Evolutionary conservation across 2,888 invertebrate genomes (phyloP).

Genomic region (Drosophila picticornis): DNA sequence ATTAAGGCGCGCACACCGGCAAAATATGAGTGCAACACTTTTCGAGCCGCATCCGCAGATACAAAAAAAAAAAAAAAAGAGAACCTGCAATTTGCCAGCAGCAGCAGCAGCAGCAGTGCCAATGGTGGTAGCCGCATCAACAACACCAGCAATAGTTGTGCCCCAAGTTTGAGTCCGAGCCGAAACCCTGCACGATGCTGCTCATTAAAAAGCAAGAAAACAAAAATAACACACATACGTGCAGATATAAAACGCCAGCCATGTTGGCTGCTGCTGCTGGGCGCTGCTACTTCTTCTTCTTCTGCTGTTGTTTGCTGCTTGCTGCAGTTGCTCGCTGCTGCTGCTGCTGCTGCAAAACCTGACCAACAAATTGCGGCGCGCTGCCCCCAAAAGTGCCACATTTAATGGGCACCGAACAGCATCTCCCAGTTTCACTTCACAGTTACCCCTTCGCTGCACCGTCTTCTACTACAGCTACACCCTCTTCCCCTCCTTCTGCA

Average conservation of each 20-base stretch:
- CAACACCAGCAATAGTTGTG: conserved; percentile 23
- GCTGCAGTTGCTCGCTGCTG: conserved; percentile 4
- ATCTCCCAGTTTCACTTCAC: conserved; percentile 46
- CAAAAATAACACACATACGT: conserved; percentile 38
- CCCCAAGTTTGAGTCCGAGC: conserved; percentile 24
- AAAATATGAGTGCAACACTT: conserved; percentile 79
- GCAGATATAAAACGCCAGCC: conserved; percentile 46
- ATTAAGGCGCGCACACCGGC: conserved; percentile 77
- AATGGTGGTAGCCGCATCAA: conserved; percentile 2
- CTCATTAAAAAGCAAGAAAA: conserved; percentile 71
- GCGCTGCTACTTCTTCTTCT: conserved; percentile 9
- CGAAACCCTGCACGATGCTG: conserved; percentile 66
- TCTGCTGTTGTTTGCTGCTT: conserved; percentile 13
- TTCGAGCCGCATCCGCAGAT: conserved; percentile 31
- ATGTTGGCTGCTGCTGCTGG: conserved; percentile 32
- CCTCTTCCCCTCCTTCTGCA: background rate
- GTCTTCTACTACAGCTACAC: background rate
- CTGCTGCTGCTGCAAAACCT: conserved; percentile 57
- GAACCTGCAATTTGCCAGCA: conserved; percentile 70
- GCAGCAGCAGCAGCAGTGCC: conserved; percentile 27
- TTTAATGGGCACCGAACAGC: conserved; percentile 75
- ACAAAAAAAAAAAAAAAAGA: conserved; percentile 9
- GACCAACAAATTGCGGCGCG: conserved; percentile 72
- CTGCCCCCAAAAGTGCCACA: conserved; percentile 77
- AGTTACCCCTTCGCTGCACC: conserved; percentile 15